Conservation (phyloP, 2,888 invertebrate species). For the Trichopria drosophilae region DNA sequence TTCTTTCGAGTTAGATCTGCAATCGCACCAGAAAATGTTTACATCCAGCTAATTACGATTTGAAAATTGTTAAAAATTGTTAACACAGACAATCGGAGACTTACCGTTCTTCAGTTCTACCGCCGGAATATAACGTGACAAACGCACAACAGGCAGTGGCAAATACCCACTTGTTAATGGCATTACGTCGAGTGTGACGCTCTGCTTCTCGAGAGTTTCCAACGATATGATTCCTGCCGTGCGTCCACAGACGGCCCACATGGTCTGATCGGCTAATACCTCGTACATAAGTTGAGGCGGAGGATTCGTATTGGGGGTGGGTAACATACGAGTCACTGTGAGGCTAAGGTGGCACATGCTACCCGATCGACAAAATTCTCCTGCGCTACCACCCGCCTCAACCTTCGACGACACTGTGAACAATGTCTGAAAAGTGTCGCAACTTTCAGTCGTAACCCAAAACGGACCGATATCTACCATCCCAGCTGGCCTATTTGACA, state of each 20-base stretch:
- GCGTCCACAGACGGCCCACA: slow-evolving; percentile 91
- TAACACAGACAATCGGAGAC: slow-evolving; percentile 10
- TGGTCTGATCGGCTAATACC: slow-evolving; percentile 85
- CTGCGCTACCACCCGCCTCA: slow-evolving; percentile 71
- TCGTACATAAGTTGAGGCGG: slow-evolving; percentile 80
- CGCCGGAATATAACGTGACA: slow-evolving; percentile 88
- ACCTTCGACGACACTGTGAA: slow-evolving; percentile 79
- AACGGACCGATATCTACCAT: too few species aligned
- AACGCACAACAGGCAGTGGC: slow-evolving; percentile 82
- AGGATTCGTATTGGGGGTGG: slow-evolving; percentile 39
- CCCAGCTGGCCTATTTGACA: too few species aligned
- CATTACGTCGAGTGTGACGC: slow-evolving; percentile 86
- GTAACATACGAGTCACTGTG: slow-evolving; percentile 65
- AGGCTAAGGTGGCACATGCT: slow-evolving; percentile 83
- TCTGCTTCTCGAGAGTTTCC: slow-evolving; percentile 70
- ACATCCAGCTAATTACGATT: neutral
- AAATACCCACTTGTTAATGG: slow-evolving; percentile 88
- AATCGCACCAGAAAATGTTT: slow-evolving; percentile 23
- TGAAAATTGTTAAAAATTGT: slow-evolving; percentile 21
- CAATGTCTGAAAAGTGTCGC: slow-evolving; percentile 67
- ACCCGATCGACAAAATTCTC: slow-evolving; percentile 85
- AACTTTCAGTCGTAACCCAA: slow-evolving; percentile 3
- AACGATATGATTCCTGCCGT: slow-evolving; percentile 77
- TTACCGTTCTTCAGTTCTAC: slow-evolving; percentile 53
- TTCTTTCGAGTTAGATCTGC: slow-evolving; percentile 59